phyloP scores from a whole-genome alignment of 2,888 invertebrate genomes.

The Exocentrus adspersus region DNA sequence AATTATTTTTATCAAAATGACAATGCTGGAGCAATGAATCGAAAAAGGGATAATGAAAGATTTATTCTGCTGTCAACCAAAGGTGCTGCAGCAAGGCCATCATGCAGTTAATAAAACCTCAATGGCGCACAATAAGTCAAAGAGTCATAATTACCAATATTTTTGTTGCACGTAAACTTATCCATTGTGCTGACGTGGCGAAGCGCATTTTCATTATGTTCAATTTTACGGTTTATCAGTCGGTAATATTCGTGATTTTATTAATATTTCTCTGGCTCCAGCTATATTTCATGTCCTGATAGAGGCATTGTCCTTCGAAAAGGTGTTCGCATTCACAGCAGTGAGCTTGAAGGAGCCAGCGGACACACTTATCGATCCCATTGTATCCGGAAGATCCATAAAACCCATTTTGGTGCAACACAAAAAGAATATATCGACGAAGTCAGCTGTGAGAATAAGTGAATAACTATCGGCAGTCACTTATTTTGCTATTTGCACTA shows the following conservation, averaged over 20 bases:
- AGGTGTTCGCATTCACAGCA: slow-evolving; percentile 19
- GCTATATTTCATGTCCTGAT: slow-evolving; percentile 24
- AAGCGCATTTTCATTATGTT: slow-evolving; percentile 12
- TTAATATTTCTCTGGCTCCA: slow-evolving; percentile 15
- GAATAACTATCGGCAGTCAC: slow-evolving; percentile 51
- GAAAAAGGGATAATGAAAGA: not conserved
- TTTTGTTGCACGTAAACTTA: slow-evolving; percentile 3
- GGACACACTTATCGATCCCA: slow-evolving; percentile 51
- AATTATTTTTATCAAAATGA: too few species aligned
- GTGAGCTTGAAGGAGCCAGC: slow-evolving; percentile 34
- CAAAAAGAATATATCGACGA: slow-evolving; percentile 43
- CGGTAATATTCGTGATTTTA: slow-evolving; percentile 14
- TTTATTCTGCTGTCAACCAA: not conserved
- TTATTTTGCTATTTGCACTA: slow-evolving; percentile 58
- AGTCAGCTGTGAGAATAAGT: slow-evolving; percentile 50
- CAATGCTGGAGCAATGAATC: not conserved
- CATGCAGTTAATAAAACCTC: not conserved
- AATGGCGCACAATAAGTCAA: slow-evolving; percentile 1
- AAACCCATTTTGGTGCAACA: slow-evolving; percentile 49
- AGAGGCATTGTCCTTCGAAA: slow-evolving; percentile 18
- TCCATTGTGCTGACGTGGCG: slow-evolving; percentile 3
- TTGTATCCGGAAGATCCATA: slow-evolving; percentile 48
- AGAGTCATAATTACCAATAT: slow-evolving; percentile 15
- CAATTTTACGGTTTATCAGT: slow-evolving; percentile 17
- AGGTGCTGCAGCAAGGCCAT: not conserved